Base-by-base conservation (phyloP, 2,888 invertebrate genomes). In the Heteromurus nitidus region DNA sequence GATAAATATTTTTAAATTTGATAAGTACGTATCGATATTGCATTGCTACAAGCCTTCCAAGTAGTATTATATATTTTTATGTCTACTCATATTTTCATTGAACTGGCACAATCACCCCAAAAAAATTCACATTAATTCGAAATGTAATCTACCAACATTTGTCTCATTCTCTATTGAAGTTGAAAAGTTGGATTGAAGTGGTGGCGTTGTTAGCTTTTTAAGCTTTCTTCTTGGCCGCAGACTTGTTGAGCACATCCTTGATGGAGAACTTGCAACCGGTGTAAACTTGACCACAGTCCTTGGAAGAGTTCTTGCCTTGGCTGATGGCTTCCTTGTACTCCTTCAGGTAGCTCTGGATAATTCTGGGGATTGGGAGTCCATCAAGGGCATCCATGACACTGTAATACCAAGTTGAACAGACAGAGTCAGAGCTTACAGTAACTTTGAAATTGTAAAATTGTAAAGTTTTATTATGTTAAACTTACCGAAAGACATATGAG, bases 251-350 rank as follows among this genome's bases (percentile, higher is more conserved):
- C 16, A 86, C 82, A 55, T 87, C 86, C 80, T 86, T 87, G 84
- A 86, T 84, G 53, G 87, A 86, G 82, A 86, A 87, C 44, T 83
- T 82, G 80, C 87, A 87, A 20, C 76, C 58, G 7, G 83, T 47
- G 65, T 86, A 87, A 24, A 84, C 55, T 22, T 81, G 67, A 9
- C 82, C 82, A 58, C 87, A 87, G 42, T 84, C 83, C 83, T 85
- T 85, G 18, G 82, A 64, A n/a, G 86, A 80, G 55, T 85, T 85
- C 80, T 84, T 86, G 11, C 85, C 87, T 82, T 85, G 82, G 58
- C 67, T 80, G 58, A 87, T 83, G 47, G 87, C 87, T 67, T 85
- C 85, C 73, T 84, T 85, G 84, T 86, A 86, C 53, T 86, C 83
- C 79, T 81, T 85, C 73, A 87, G 75, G 80, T 86, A 86, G 31